Evolutionary conservation across 2,797 vertebrate genomes (phyloP).

Genomic region (Trachurus trachurus): DNA sequence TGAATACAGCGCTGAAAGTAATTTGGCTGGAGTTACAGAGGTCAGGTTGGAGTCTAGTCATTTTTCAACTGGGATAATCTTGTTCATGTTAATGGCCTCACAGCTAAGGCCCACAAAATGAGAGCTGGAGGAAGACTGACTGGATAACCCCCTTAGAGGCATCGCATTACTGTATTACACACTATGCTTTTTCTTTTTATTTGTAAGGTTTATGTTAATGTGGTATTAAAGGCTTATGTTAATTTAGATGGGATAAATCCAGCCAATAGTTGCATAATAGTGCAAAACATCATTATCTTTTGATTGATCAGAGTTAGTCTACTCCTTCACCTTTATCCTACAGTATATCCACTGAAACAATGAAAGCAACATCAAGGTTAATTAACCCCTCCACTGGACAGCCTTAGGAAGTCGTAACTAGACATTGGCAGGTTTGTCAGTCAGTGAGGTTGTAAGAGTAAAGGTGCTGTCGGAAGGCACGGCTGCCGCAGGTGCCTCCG

Average conservation of each 20-base stretch:
- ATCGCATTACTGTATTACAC: background rate
- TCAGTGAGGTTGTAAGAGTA: background rate
- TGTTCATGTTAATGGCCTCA: slow-evolving; percentile 29
- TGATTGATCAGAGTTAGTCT: background rate
- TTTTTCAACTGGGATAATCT: slow-evolving; percentile 36
- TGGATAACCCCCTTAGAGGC: background rate
- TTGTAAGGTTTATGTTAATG: background rate
- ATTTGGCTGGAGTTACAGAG: slow-evolving; percentile 62
- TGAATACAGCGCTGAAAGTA: slow-evolving; percentile 55
- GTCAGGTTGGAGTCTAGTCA: slow-evolving; percentile 53
- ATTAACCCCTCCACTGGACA: background rate
- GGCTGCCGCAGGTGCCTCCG: background rate
- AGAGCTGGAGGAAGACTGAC: background rate
- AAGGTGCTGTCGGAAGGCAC: background rate
- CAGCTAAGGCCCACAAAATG: slow-evolving; percentile 16
- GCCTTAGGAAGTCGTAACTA: background rate
- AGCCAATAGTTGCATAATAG: background rate
- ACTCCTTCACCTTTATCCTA: background rate
- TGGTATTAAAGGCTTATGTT: background rate
- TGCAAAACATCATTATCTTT: background rate
- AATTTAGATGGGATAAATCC: background rate
- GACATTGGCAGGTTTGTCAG: background rate
- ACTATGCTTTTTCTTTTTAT: background rate
- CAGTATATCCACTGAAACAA: background rate
- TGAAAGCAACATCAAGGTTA: background rate